phyloP scores from a whole-genome alignment of 2,113 vertebrate species.

The Lycocorax pyrrhopterus region DNA sequence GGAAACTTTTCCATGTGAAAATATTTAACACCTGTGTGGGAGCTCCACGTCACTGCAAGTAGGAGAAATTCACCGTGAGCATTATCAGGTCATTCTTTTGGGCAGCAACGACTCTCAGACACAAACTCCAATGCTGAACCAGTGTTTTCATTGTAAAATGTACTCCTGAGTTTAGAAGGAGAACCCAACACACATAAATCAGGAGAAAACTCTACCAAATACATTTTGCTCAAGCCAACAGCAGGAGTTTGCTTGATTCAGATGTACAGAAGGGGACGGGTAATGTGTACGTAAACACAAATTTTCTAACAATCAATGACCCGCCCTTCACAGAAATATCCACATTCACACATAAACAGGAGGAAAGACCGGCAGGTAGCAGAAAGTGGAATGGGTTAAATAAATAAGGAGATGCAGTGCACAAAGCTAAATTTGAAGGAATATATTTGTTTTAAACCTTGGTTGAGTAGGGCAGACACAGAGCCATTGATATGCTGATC shows the following conservation, averaged over 20 bases:
- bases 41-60: accelerated
- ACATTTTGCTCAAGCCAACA: background rate
- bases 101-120: background rate
- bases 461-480: background rate
- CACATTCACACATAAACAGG: accelerated
- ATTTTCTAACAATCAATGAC: background rate
- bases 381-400: background rate
- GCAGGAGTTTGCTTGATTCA: background rate
- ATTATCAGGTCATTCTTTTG: background rate
- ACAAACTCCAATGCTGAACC: background rate
- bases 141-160: background rate
- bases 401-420: background rate
- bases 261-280: background rate
- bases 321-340: background rate
- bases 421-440: background rate
- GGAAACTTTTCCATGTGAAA: background rate
- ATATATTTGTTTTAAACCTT: conserved; percentile 23
- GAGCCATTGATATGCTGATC: conserved; percentile 28
- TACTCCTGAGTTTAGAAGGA: background rate
- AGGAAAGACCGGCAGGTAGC: background rate
- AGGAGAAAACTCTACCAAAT: background rate
- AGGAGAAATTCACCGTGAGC: background rate
- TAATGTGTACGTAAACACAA: accelerated
- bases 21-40: background rate
- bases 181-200: background rate